Evolutionary conservation across 1,140 invertebrate genomes (phyloP), one percentile per base, ranked within the genome.

Genomic region (Euglossa dilemma): DNA sequence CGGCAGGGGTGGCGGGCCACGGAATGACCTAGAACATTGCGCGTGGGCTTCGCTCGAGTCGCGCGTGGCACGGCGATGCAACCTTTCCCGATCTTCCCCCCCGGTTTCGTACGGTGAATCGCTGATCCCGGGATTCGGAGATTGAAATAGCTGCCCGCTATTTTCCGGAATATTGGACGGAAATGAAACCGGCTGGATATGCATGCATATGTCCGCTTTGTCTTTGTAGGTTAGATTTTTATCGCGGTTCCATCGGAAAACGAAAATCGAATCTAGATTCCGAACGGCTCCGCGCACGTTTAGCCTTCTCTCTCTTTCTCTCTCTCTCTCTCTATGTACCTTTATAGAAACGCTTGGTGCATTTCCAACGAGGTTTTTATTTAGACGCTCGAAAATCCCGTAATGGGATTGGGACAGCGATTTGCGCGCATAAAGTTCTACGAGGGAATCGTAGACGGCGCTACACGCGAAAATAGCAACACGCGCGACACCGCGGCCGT

Each of bases 1-100:
- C 57, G 20, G 20, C 20, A n/a, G 71, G 47, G 59, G 74, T 76
- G 59, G 74, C 7, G 74, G 74, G 74, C 47, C 47, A 52, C 23
- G 20, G 52, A 76, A 64, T 76, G 74, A 76, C 59, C 59, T 64
- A 76, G 59, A 76, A 64, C 36, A 23, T 52, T 45, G 47, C 45
- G 56, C 72, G 72, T 59, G 72, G 23, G 18, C 43, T 28, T 47
- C 43, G 59, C 57, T 28, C 3, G 69, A 36, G 18, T 18, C 57
- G 45, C 56, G 56, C 73, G 54, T 50, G 73, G 5, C 25, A 64
- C 25, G 7, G 1, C 28, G 20, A 12, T 76, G 74, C 25, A 75
- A 63, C 59, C 59, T 52, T 76, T 52, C 36, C 18, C n/a, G 50
- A 69, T n/a, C 45, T 25, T 5, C 50, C 6, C 57, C 4, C 9